Conservation (phyloP, 2,797 vertebrate genomes). For the Acomys russatus region DNA sequence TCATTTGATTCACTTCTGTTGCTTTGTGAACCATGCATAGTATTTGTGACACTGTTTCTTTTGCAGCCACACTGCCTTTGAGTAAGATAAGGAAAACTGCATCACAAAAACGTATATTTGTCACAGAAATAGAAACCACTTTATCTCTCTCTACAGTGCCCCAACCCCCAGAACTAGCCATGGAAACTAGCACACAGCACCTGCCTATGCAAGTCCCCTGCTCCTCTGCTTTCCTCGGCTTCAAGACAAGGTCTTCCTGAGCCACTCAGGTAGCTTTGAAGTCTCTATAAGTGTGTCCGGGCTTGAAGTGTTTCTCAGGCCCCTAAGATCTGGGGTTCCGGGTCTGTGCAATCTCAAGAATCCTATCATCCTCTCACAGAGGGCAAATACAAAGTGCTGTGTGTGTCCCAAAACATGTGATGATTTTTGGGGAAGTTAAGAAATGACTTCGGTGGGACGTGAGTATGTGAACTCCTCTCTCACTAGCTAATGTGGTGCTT, state of each 20-base stretch:
- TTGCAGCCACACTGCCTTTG: constrained; percentile 45
- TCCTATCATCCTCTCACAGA: constrained; percentile 28
- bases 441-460: not conserved
- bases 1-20: constrained; percentile 68
- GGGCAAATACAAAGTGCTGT: constrained; percentile 19
- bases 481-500: not conserved
- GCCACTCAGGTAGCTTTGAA: not conserved
- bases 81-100: constrained; percentile 69
- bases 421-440: not conserved
- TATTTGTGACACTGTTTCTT: constrained; percentile 56
- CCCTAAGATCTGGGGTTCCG: not conserved
- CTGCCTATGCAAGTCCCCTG: not conserved
- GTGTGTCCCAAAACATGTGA: not conserved
- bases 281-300: not conserved
- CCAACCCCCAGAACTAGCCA: not conserved
- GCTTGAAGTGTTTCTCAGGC: not conserved
- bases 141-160: not conserved
- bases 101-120: constrained; percentile 33
- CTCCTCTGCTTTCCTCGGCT: not conserved
- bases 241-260: not conserved
- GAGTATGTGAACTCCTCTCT: not conserved
- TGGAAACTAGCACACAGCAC: not conserved
- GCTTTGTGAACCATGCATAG: constrained; percentile 56
- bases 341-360: not conserved
- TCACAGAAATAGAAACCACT: not conserved